Evolutionary conservation across 1,140 invertebrate species (phyloP).

Genomic region (Dendroctonus valens): DNA sequence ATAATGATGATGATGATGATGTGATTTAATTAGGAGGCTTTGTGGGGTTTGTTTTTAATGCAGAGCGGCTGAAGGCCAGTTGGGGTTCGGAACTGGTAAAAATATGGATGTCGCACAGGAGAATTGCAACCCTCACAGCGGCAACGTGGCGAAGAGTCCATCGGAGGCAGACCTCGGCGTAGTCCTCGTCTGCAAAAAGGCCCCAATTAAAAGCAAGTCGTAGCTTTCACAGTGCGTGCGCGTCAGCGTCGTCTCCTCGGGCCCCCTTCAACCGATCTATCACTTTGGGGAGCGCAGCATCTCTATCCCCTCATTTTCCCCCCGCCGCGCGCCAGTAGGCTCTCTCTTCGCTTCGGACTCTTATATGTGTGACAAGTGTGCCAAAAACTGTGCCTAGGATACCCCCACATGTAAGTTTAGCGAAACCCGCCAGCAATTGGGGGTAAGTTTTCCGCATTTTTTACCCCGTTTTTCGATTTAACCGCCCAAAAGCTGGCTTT

Average conservation of each 20-base stretch:
- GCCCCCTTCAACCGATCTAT: slow-evolving; percentile 49
- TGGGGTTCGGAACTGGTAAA: too few relatives aligned
- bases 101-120: not conserved
- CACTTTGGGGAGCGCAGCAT: slow-evolving; percentile 46
- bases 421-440: too few relatives aligned
- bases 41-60: too few relatives aligned
- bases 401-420: not conserved
- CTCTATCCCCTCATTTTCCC: slow-evolving; percentile 41
- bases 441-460: too few relatives aligned
- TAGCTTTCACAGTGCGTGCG: slow-evolving; percentile 48
- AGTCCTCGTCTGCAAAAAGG: slow-evolving; percentile 48
- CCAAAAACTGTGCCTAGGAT: slow-evolving; percentile 22
- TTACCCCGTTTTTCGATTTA: too few relatives aligned
- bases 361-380: slow-evolving; percentile 31
- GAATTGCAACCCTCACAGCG: slow-evolving; percentile 7
- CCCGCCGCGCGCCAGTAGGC: slow-evolving; percentile 42
- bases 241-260: slow-evolving; percentile 33
- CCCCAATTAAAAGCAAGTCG: slow-evolving; percentile 49
- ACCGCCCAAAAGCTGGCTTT: too few relatives aligned
- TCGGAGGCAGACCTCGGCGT: slow-evolving; percentile 8
- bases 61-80: too few relatives aligned
- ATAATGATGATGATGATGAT: too few relatives aligned
- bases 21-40: too few relatives aligned
- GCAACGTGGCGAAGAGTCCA: slow-evolving; percentile 10
- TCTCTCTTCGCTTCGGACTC: slow-evolving; percentile 36